Evolutionary conservation across 1,140 invertebrate species (phyloP), one percentile per base, ranked within the genome.

Genomic region (Drosophila equinoxialis): DNA sequence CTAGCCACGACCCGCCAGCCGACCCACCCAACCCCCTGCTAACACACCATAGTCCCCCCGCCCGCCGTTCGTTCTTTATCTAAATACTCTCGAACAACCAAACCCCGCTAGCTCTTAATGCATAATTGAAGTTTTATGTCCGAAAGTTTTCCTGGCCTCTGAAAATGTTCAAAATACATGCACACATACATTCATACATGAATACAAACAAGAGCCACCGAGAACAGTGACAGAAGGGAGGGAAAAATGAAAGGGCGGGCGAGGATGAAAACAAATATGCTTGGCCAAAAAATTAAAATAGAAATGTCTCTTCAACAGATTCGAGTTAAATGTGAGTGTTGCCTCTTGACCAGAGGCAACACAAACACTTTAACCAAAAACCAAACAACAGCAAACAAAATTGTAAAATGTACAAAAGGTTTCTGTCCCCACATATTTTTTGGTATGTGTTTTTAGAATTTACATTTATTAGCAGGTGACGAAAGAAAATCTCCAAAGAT

Each of bases 51-150:
- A 8, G 11, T n/a, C 26, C 33, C 17, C 10, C 57, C 57, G 37
- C 30, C 6, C 6, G 30, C 6, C 30, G 6, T 0, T 6, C 6
- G 0, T 30, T 30, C 30, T 30, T 30, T 17, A 5, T 10, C 57
- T 4, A 51, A 8, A 51, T 23, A 23, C 45, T 23, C 13, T 51
- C 10, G 45, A 51, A 51, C 45, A 51, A 51, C 17, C 45, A 39
- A 39, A 51, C 45, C 45, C 45, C 35, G 33, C 57, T 39, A 35
- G 57, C 57, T 33, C 57, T 59, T 59, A 59, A 59, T 59, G 57
- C 57, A 59, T 59, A 59, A 59, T 59, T 59, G 57, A 59, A 59
- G 57, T 59, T 59, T 59, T 59, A 59, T 59, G 57, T 59, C 57
- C 57, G 33, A 59, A 59, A 59, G 57, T 59, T 59, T 59, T 59